Percentiles rank a stretch among this genome's conserved stretches.
phyloP scores from a whole-genome alignment of 2,797 vertebrate genomes.

The Halcyon leucocephala region DNA sequence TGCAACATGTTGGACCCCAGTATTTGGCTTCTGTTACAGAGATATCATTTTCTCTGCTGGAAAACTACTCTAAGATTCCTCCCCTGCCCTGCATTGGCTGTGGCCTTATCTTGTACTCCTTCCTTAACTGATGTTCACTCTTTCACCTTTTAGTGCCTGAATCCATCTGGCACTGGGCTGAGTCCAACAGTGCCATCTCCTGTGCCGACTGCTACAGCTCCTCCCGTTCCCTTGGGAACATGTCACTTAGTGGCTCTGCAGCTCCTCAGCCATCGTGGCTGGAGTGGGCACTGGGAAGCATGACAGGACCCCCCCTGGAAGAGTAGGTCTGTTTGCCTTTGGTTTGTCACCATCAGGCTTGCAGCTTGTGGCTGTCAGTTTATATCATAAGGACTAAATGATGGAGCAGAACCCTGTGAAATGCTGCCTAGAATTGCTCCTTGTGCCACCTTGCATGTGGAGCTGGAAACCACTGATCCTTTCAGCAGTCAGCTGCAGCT shows the following conservation, averaged over 20 bases:
- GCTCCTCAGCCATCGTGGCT: not conserved
- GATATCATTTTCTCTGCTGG: not conserved
- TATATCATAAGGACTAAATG: not conserved
- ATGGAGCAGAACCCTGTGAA: not conserved
- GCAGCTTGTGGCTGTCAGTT: not conserved
- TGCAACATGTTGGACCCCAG: not conserved
- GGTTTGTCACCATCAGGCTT: not conserved
- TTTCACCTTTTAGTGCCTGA: not conserved
- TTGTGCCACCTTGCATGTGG: not conserved
- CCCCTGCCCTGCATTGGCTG: accelerated
- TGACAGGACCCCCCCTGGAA: accelerated
- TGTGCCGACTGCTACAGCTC: not conserved
- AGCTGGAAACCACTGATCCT: not conserved
- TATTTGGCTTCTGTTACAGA: not conserved
- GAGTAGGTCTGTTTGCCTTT: not conserved
- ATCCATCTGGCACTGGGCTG: not conserved
- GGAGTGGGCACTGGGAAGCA: not conserved
- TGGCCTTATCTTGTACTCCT: not conserved
- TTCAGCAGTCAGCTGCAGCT: not conserved
- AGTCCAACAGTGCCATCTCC: not conserved
- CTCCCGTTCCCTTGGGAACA: not conserved
- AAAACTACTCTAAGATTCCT: not conserved
- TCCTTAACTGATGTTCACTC: not conserved
- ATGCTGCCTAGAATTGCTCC: not conserved
- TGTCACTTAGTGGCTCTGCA: not conserved